These are phyloP conservation scores for Congeria kusceri DNA, from an alignment of 2,888 invertebrate species.

Conservation along the genomic window DNA sequence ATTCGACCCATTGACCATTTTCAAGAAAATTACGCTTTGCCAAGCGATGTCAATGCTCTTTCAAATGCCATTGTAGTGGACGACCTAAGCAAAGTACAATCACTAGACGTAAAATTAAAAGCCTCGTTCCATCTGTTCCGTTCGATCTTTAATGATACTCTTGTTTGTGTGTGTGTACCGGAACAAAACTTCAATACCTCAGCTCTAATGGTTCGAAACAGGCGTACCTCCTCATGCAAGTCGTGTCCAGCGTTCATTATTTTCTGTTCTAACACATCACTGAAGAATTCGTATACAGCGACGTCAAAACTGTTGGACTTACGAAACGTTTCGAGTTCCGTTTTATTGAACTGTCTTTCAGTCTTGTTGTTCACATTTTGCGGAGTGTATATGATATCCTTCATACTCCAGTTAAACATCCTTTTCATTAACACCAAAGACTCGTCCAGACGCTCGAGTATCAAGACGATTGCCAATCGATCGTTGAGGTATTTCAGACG, in stretches of 20 bases:
- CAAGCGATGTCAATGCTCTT: no score
- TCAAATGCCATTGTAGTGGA: no score
- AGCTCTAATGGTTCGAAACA: neutral
- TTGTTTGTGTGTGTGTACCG: neutral
- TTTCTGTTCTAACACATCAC: neutral
- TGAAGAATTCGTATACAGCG: neutral
- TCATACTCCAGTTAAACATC: slow-evolving; percentile 1
- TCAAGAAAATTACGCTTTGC: no score
- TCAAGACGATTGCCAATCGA: neutral
- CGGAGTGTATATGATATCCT: neutral
- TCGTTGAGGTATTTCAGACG: neutral
- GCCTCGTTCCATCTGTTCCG: neutral
- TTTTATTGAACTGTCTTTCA: neutral
- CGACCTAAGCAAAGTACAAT: no score
- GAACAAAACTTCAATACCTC: neutral
- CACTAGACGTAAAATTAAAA: neutral
- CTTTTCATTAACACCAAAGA: neutral
- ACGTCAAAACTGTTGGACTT: neutral
- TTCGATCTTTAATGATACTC: neutral
- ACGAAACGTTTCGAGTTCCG: neutral
- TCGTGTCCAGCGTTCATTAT: neutral
- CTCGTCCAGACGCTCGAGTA: neutral
- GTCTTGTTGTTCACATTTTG: neutral
- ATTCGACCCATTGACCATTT: no score
- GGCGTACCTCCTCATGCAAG: neutral